Conservation (phyloP, 1,140 invertebrate species). For the Cotesia chilonis region DNA sequence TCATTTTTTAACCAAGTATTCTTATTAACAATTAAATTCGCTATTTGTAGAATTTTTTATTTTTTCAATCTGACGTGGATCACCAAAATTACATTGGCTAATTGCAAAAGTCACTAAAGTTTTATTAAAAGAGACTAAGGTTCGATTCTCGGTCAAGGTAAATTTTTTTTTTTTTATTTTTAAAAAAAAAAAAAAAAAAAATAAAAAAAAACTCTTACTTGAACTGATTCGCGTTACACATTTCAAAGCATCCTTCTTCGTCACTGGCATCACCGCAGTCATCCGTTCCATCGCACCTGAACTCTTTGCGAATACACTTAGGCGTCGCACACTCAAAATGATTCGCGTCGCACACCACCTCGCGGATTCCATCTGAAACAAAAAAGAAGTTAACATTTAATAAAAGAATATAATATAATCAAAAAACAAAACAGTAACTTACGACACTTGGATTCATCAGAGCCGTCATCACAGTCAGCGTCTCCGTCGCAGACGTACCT, state of each 20-base stretch:
- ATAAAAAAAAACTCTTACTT: constrained; percentile 61
- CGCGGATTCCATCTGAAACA: constrained; percentile 37
- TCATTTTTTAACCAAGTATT: neutral
- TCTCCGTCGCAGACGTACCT: constrained; percentile 71
- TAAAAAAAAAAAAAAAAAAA: neutral
- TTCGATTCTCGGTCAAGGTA: neutral
- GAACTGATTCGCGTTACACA: constrained; percentile 70
- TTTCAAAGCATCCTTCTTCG: constrained; percentile 74
- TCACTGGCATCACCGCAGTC: constrained; percentile 90
- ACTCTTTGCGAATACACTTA: constrained; percentile 75
- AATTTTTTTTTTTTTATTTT: constrained; percentile 9
- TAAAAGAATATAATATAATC: no score
- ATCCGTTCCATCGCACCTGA: constrained; percentile 86
- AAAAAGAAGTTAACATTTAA: neutral
- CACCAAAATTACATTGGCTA: no score
- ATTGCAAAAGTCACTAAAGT: no score
- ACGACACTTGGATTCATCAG: constrained; percentile 70
- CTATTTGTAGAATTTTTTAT: no score
- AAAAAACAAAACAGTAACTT: constrained; percentile 42
- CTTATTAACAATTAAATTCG: no score
- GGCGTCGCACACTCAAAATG: constrained; percentile 77
- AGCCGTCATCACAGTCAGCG: constrained; percentile 70
- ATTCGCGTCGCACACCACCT: constrained; percentile 70
- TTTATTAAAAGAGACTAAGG: neutral
- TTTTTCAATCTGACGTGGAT: no score